Evolutionary conservation across 2,797 vertebrate genomes (phyloP), one percentile per base, ranked within the genome.

Genomic region (Sorex maritimensis): DNA sequence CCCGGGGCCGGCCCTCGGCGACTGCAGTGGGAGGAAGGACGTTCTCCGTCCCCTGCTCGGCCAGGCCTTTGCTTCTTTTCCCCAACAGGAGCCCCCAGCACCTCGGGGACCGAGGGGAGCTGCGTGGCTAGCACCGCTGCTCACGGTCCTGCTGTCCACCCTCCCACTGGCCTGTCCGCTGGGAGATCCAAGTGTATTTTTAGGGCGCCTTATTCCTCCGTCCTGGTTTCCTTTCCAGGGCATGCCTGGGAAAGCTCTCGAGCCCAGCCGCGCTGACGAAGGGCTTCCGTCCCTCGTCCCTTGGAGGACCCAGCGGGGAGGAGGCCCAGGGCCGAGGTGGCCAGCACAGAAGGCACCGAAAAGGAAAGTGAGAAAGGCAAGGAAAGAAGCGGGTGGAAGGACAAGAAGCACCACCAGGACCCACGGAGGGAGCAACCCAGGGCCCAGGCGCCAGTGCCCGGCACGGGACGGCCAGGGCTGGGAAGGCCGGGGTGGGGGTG

Each of bases 141-240:
- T 44, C 72, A 38, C 15, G 55, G 86, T 24, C 65, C 61, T 11
- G 86, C 14, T 82, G 72, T 72, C 81, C 28, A 55, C 80, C 68
- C 77, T 86, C 93, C 81, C 74, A 71, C 88, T 79, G 0, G 0
- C 21, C 85, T 65, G 78, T 91, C 90, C 85, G 13, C 91, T 95
- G 93, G 91, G 95, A 94, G 96, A 96, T 92, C 86, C 63, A 75
- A 71, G 67, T 88, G 86, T 95, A 93, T 94, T 96, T 96, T 95
- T 95, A 95, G 96, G 95, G 86, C 84, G 30, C 79, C 79, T 94
- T 74, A 75, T 84, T 73, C 92, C 84, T 88, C 91, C 69, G 5
- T 77, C 69, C 65, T 23, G n/a, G 55, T 75, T 96, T 96, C 90
- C 90, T 92, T 93, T 90, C 94, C 88, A 91, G 90, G 71, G 30